Base-by-base conservation (phyloP, 2,113 vertebrate species). In the Lepus timidus region DNA sequence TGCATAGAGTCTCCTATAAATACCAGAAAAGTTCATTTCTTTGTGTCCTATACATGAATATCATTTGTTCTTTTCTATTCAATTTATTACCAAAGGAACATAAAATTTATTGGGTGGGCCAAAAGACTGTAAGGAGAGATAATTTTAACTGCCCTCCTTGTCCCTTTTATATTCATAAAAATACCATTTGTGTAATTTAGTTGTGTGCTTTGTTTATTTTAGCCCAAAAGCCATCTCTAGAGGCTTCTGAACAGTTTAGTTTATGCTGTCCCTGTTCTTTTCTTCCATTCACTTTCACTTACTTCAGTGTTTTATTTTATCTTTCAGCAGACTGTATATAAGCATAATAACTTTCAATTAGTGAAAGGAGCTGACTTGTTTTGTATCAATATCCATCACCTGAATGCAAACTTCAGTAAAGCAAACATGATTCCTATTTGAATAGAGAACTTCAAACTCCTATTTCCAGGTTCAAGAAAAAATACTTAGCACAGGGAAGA, bases 1-100 rank as follows among this genome's bases (percentile, higher is more conserved):
- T 10, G 0, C 7, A 71, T n/a, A 58, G 36, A 71, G 68, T 55
- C 13, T 68, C 62, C 31, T 7, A 68, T 85, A 79, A 74, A 82
- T 78, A 74, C 9, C 14, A 82, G 62, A 91, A 79, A 68, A 9
- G 51, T 70, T 51, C 0, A 0, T 84, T 83, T 58, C 8, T 84
- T 78, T 78, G 10, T 25, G 27, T 71, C 61, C 68, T 86, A n/a
- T 5, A 6, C 1, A 11, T 31, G 7, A 89, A 81, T 68, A 22
- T 29, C n/a, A 44, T 23, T 13, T 27, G n/a, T 11, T 70, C 22
- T 39, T 86, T 82, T 11, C 51, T 51, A 36, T 62, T 82, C 1
- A 51, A 67, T 84, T 84, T 88, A 78, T 70, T 67, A 64, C 68
- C 25, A 85, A 88, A 74, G 33, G 11, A 95, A 84, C 25, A 92